phyloP scores from a whole-genome alignment of 23 tunicate genomes.

The Oikopleura dioica region DNA sequence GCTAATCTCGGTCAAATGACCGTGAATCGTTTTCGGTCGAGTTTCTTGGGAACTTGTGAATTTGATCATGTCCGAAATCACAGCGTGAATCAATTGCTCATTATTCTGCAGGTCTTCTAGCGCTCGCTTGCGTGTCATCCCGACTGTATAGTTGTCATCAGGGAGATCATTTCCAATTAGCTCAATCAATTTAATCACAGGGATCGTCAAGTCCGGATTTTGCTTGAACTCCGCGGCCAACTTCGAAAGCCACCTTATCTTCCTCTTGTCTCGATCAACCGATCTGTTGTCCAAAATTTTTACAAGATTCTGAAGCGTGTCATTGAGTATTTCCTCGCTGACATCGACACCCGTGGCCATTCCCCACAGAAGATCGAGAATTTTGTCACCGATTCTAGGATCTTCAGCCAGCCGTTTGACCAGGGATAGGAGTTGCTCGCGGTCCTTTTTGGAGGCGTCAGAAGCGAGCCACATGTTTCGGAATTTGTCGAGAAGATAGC shows the following conservation, averaged over 20 bases:
- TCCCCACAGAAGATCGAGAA: conserved; percentile 19
- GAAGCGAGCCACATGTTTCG: neutral
- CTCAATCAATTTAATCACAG: conserved; percentile 19
- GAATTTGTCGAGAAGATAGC: neutral
- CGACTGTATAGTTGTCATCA: too few species aligned
- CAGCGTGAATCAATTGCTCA: neutral
- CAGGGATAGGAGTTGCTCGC: conserved; percentile 20
- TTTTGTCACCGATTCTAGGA: conserved; percentile 23
- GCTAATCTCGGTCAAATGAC: neutral
- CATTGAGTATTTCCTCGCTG: conserved; percentile 20
- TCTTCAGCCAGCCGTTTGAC: conserved; percentile 20
- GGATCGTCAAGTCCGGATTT: conserved; percentile 16
- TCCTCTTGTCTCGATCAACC: conserved; percentile 17
- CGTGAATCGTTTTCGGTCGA: too few species aligned
- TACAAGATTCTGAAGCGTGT: conserved; percentile 12
- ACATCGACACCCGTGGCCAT: conserved; percentile 16
- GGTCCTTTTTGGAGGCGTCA: conserved; percentile 19
- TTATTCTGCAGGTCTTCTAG: neutral
- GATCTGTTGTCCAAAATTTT: conserved; percentile 23
- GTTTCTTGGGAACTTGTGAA: too few species aligned
- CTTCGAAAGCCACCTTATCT: conserved; percentile 14
- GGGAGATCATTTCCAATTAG: conserved; percentile 19
- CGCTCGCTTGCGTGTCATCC: neutral
- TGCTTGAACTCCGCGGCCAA: conserved; percentile 15
- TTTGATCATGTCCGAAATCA: too few species aligned